Evolutionary conservation across 2,797 vertebrate genomes (phyloP).

Genomic region (Pyrocephalus nanus): DNA sequence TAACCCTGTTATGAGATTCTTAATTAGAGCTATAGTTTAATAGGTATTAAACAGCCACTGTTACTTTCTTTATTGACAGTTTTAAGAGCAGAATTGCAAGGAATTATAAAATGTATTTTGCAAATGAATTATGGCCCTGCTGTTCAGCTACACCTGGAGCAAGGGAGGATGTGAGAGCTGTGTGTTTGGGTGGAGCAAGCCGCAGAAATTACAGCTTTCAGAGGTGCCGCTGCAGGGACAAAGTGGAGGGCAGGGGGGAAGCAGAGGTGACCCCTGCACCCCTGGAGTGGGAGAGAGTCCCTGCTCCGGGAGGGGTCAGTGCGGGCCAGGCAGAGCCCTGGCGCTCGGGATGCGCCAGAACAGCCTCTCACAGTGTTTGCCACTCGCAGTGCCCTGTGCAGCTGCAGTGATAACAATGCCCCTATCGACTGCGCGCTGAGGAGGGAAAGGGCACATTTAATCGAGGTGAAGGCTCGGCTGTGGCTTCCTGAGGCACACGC

Average conservation of each 20-base stretch:
- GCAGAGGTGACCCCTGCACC: background rate
- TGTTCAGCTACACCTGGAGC: background rate
- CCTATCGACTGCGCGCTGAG: background rate
- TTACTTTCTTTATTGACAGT: background rate
- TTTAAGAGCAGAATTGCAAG: constrained; percentile 20
- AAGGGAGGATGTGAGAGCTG: background rate
- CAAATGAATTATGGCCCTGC: background rate
- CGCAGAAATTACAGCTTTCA: constrained; percentile 7
- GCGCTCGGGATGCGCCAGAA: background rate
- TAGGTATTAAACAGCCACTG: background rate
- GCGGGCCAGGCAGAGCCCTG: background rate
- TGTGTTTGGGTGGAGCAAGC: background rate
- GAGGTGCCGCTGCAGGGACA: background rate
- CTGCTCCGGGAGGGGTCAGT: background rate
- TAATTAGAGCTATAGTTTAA: background rate
- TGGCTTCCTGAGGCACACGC: background rate
- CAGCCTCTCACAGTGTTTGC: fast-evolving
- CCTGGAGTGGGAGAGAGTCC: background rate
- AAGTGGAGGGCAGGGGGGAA: background rate
- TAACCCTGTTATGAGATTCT: background rate
- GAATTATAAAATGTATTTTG: background rate
- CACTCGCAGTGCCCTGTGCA: background rate
- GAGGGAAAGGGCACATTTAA: background rate
- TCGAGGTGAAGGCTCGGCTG: background rate
- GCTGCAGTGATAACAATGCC: fast-evolving